Evolutionary conservation across 2,797 vertebrate genomes (phyloP), one percentile per base, ranked within the genome.

Genomic region (Mastacembelus armatus): DNA sequence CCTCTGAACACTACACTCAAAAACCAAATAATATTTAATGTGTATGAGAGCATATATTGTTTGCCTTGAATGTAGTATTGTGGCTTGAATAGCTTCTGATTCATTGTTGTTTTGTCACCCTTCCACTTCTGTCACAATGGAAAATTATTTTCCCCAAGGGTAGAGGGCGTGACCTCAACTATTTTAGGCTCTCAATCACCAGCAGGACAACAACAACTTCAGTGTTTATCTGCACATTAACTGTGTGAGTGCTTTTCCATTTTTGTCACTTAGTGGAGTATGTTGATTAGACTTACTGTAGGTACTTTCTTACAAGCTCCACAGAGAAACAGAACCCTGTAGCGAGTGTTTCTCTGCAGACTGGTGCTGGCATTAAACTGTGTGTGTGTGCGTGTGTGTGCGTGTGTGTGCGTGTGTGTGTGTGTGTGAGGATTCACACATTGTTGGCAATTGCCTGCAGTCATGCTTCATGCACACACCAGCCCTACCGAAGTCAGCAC

Each of bases 131-230:
- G 60, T 27, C 43, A 39, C 55, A 24, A 71, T 71, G 78, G 69
- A 78, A 84, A 83, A 80, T 54, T 2, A 49, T 66, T 77, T 85
- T 61, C 71, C 67, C 26, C 26, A 0, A 16, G 51, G 44, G 59
- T 42, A 26, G 21, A 66, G 74, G 74, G 73, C 72, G 80, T 78
- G 68, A 85, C 68, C 63, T 69, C 12, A 32, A 19, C 68, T 81
- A 84, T 80, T 85, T 85, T 57, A 55, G 66, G 48, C 54, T 57
- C 29, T 59, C 39, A 29, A 48, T 78, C 65, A 67, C 55, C 35
- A 60, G 50, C 48, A 71, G 72, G 55, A 59, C 43, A 26, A 62
- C 57, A 38, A 35, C 74, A 71, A 43, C 27, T 56, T 50, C 26
- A 15, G 33, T 50, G 54, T 55, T 76, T 59, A 65, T 80, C 33